Evolutionary conservation across 1,140 invertebrate species (phyloP).

Genomic region (Stegodyphus mimosarum): DNA sequence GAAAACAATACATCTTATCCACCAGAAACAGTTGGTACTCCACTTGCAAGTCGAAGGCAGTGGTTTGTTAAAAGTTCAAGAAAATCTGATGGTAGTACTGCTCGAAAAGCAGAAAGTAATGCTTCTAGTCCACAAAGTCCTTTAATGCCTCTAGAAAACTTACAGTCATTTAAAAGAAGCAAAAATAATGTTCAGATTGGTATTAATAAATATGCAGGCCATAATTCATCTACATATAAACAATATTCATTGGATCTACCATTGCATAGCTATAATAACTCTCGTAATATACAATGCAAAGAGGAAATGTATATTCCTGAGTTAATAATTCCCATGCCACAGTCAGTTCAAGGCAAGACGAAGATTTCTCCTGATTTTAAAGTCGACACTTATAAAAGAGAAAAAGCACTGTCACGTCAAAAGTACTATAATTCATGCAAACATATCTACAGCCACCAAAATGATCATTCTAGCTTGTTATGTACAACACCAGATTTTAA

Average conservation of each 20-base stretch:
- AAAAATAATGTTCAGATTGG: conserved; percentile 21
- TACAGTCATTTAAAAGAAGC: conserved; percentile 46
- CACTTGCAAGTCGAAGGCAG: conserved; percentile 50
- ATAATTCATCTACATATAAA: conserved; percentile 18
- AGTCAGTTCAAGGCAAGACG: conserved; percentile 7
- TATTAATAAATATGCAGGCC: conserved; percentile 24
- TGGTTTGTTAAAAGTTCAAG: conserved; percentile 48
- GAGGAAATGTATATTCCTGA: conserved; percentile 35
- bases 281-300: conserved; percentile 28
- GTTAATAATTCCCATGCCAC: conserved; percentile 25
- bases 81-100: conserved; percentile 9
- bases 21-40: conserved; percentile 51
- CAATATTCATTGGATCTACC: conserved; percentile 53
- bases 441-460: conserved; percentile 39
- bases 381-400: conserved; percentile 7
- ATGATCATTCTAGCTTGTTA: conserved; percentile 71
- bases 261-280: conserved; percentile 14
- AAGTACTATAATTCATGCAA: conserved; percentile 56
- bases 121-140: conserved; percentile 56
- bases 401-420: conserved; percentile 25
- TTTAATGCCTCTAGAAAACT: conserved; percentile 42
- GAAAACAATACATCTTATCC: conserved; percentile 48
- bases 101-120: conserved; percentile 40
- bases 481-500: conserved; percentile 79
- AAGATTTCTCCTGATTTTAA: conserved; percentile 44